These are phyloP conservation scores for Sebastes taczanowskii DNA, from an alignment of 2,797 vertebrate species.

Conservation along the genomic window DNA sequence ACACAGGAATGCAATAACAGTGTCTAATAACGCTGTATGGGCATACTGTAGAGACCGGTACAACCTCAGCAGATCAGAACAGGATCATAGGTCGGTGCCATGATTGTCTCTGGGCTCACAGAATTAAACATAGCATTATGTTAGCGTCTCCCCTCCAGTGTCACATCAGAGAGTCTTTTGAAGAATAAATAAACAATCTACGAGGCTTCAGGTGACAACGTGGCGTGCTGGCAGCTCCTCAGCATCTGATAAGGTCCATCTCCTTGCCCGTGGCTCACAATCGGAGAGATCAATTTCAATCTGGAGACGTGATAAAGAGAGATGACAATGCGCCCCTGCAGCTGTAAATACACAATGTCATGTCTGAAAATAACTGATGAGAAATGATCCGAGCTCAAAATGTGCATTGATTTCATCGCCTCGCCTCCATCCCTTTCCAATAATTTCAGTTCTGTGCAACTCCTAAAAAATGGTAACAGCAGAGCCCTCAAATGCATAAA, in stretches of 20 bases:
- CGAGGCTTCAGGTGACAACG: conserved; percentile 74
- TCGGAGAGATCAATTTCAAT: conserved; percentile 84
- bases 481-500: conserved; percentile 25
- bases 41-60: conserved; percentile 18
- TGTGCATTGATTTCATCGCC: conserved; percentile 69
- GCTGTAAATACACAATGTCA: conserved; percentile 77
- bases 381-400: conserved; percentile 69
- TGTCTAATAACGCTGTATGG: conserved; percentile 56
- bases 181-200: conserved; percentile 76
- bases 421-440: conserved; percentile 26
- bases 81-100: conserved; percentile 22
- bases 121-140: conserved; percentile 61
- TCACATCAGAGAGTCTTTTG: conserved; percentile 73
- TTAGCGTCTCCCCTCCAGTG: conserved; percentile 51
- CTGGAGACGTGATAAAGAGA: conserved; percentile 81
- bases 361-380: conserved; percentile 75
- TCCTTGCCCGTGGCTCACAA: conserved; percentile 73
- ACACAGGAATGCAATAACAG: conserved; percentile 48
- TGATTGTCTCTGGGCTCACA: conserved; percentile 28
- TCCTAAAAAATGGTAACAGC: not conserved
- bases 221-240: conserved; percentile 61
- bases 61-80: conserved; percentile 38
- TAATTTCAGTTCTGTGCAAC: conserved; percentile 27
- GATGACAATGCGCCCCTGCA: conserved; percentile 69
- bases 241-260: conserved; percentile 79